phyloP scores from a whole-genome alignment of 2,797 vertebrate species.

The Arremon brunneinucha region DNA sequence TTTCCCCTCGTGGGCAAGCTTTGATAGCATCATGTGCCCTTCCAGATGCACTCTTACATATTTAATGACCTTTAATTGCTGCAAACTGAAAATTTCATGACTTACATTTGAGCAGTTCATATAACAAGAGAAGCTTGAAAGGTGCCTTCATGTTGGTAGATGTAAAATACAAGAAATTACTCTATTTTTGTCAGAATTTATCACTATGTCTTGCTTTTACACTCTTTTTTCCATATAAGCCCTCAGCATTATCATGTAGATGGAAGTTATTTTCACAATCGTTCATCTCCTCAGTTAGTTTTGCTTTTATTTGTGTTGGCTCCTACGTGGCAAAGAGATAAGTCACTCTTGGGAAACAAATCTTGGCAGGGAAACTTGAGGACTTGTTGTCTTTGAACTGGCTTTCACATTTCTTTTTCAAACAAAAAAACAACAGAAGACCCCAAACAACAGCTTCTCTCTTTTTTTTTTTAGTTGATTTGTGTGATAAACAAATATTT shows the following conservation, averaged over 20 bases:
- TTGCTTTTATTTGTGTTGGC: slow-evolving; percentile 18
- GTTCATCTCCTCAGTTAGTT: neutral
- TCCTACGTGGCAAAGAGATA: neutral
- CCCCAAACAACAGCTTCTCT: neutral
- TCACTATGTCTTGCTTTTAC: neutral
- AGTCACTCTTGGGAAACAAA: neutral
- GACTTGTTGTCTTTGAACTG: neutral
- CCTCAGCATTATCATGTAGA: neutral
- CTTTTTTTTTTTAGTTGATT: neutral
- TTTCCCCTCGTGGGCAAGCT: neutral
- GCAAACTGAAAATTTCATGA: slow-evolving; percentile 43
- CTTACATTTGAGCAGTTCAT: neutral
- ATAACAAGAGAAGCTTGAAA: neutral
- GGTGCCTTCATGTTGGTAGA: neutral
- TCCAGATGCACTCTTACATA: slow-evolving; percentile 38
- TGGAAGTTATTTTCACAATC: neutral
- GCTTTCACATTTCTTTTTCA: neutral
- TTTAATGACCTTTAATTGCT: slow-evolving; percentile 48
- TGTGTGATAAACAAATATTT: neutral
- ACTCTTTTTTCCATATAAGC: neutral
- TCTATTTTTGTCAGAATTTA: neutral
- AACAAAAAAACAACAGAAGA: neutral
- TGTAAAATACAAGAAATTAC: neutral
- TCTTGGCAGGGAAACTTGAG: neutral
- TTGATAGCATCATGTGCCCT: neutral